phyloP scores from a whole-genome alignment of 2,797 vertebrate genomes.

The Decapterus maruadsi region DNA sequence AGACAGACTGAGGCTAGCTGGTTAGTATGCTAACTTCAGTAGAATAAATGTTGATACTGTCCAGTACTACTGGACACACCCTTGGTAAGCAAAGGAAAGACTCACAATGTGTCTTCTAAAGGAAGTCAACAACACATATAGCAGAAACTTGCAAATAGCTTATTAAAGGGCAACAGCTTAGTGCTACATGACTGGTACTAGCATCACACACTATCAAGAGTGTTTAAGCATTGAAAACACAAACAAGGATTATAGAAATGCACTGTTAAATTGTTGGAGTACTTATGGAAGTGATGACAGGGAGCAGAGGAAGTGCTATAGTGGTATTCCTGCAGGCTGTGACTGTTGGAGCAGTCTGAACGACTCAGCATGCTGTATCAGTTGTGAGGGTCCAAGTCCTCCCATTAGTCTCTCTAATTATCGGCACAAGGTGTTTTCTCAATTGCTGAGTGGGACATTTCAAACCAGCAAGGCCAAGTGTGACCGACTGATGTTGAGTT shows the following conservation, averaged over 20 bases:
- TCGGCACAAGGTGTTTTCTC: slow-evolving; percentile 46
- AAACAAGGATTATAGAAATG: neutral
- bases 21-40: neutral
- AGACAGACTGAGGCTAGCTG: no score
- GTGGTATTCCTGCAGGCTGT: neutral
- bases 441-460: slow-evolving; percentile 45
- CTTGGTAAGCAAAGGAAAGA: no score
- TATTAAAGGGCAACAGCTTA: neutral
- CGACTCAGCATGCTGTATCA: slow-evolving; percentile 22
- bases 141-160: neutral
- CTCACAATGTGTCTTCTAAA: no score
- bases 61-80: no score
- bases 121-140: neutral
- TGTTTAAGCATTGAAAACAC: neutral
- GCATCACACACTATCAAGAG: neutral
- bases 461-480: slow-evolving; percentile 23
- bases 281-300: neutral
- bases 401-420: slow-evolving; percentile 58
- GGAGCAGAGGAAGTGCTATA: neutral
- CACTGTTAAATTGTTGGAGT: neutral
- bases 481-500: slow-evolving; percentile 33
- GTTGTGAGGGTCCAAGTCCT: slow-evolving; percentile 16
- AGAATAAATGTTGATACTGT: no score
- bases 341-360: neutral
- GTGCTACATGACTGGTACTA: slow-evolving; percentile 1